phyloP scores from a whole-genome alignment of 1,140 invertebrate species.

The Anastatus disparis region DNA sequence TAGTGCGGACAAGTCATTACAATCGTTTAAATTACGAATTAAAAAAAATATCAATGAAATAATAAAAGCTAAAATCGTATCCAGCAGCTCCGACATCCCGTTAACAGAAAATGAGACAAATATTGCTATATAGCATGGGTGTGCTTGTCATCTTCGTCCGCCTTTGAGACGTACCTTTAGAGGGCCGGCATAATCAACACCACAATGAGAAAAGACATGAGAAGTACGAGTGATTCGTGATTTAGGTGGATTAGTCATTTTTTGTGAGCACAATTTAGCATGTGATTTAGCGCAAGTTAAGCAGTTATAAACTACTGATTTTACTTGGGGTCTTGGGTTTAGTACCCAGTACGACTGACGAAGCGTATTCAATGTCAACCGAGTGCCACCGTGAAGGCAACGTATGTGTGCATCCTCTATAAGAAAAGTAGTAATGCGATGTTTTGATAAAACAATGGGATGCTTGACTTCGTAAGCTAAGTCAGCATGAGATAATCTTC shows the following conservation, averaged over 20 bases:
- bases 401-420: not conserved
- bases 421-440: not conserved
- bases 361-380: not conserved
- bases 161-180: not conserved
- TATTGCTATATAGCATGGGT: not conserved
- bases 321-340: not conserved
- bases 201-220: not conserved
- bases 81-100: too few relatives aligned
- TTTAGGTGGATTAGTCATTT: not conserved
- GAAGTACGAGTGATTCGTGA: not conserved
- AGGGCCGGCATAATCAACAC: not conserved
- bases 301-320: not conserved
- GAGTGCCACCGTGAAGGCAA: too few relatives aligned
- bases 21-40: too few relatives aligned
- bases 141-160: not conserved
- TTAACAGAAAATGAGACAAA: not conserved
- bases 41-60: too few relatives aligned
- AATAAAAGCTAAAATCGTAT: too few relatives aligned
- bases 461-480: not conserved
- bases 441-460: conserved; percentile 12
- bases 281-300: not conserved
- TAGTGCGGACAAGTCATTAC: too few relatives aligned
- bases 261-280: not conserved
- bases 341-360: not conserved
- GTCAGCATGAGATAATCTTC: not conserved